Percentiles rank a stretch among this genome's conserved stretches.
Conservation (phyloP, 1,140 invertebrate genomes). For the Orchesella cincta region DNA sequence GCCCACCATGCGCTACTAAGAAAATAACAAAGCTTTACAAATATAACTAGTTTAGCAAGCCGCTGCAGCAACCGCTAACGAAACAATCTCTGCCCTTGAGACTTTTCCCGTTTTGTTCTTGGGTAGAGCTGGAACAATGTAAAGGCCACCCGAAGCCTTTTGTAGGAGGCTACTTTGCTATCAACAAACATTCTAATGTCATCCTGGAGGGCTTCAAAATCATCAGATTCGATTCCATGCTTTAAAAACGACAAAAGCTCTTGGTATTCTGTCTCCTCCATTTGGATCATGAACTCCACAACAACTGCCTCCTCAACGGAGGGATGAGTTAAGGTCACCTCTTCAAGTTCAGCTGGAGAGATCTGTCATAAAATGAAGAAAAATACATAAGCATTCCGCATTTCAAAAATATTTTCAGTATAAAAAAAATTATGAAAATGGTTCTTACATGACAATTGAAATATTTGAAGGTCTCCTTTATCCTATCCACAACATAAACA, state of each 20-base stretch:
- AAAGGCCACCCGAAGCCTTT: slow-evolving; percentile 45
- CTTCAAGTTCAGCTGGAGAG: slow-evolving; percentile 52
- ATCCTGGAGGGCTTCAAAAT: slow-evolving; percentile 37
- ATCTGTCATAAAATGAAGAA: slow-evolving; percentile 49
- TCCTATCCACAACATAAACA: slow-evolving; percentile 52
- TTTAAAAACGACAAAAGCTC: slow-evolving; percentile 42
- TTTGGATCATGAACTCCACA: slow-evolving; percentile 58
- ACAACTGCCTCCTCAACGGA: slow-evolving; percentile 58
- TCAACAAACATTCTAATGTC: slow-evolving; percentile 40
- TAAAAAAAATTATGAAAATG: not conserved
- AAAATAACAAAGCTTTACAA: too few species aligned
- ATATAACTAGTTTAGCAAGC: slow-evolving; percentile 40
- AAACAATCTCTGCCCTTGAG: slow-evolving; percentile 5
- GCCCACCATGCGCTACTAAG: too few species aligned
- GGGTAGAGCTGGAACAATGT: slow-evolving; percentile 39
- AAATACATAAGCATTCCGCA: slow-evolving; percentile 1
- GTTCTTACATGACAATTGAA: slow-evolving; percentile 48
- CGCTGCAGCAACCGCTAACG: slow-evolving; percentile 24
- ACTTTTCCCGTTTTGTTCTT: slow-evolving; percentile 47
- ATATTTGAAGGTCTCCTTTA: slow-evolving; percentile 53
- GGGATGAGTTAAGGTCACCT: slow-evolving; percentile 54
- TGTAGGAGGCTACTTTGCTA: slow-evolving; percentile 41
- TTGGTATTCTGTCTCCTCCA: slow-evolving; percentile 44
- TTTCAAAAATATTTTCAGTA: not conserved
- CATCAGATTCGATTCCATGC: slow-evolving; percentile 54